Percentiles rank a stretch among this genome's conserved stretches.
Evolutionary conservation across 2,888 invertebrate species (phyloP).

Genomic region (Phrixothrix hirtus): DNA sequence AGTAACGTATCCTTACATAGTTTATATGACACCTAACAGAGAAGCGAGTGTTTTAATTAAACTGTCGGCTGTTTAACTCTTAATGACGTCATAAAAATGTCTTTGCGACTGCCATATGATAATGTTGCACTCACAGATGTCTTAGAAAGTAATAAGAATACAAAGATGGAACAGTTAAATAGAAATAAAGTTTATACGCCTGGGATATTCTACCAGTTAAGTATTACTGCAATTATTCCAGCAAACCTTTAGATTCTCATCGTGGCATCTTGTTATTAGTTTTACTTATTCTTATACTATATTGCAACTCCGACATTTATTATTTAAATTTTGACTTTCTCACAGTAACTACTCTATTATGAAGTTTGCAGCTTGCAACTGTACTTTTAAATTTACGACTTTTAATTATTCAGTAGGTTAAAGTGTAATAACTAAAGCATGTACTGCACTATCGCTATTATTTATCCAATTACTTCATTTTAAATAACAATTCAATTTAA

Average conservation of each 20-base stretch:
- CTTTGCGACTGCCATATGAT: conserved; percentile 36
- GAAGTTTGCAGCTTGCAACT: no score
- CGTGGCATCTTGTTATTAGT: not conserved
- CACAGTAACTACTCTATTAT: no score
- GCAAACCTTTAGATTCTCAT: not conserved
- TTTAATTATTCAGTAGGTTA: no score
- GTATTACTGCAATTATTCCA: not conserved
- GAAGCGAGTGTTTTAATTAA: conserved; percentile 40
- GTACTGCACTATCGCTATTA: no score
- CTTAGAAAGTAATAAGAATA: conserved; percentile 23
- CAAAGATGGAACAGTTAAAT: conserved; percentile 26
- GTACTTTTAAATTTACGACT: no score
- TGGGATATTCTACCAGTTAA: not conserved
- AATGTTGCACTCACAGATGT: conserved; percentile 35
- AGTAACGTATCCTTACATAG: conserved; percentile 26
- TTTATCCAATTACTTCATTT: no score
- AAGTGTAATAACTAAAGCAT: no score
- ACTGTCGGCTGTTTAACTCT: conserved; percentile 40
- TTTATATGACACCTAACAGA: conserved; percentile 34
- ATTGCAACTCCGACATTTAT: not conserved
- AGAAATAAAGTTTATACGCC: conserved; percentile 20
- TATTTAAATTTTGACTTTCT: no score
- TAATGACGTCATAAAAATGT: conserved; percentile 42
- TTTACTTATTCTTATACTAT: not conserved
- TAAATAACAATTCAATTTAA: no score